phyloP scores from a whole-genome alignment of 2,113 vertebrate genomes.

The Lagenorhynchus albirostris region DNA sequence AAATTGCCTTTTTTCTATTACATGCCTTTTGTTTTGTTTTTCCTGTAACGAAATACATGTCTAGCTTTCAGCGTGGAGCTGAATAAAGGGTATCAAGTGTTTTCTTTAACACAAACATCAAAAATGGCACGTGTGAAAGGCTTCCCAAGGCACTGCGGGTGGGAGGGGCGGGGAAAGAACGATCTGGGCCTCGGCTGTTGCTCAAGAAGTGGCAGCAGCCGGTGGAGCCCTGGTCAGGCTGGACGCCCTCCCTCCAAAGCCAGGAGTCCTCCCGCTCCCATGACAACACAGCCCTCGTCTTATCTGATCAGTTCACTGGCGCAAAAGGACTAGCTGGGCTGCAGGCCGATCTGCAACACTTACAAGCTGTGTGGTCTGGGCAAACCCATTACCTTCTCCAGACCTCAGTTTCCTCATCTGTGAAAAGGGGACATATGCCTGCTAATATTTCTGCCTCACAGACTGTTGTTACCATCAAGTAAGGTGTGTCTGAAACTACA shows the following conservation, averaged over 20 bases:
- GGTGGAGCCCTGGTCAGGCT: background rate
- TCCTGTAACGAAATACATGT: background rate
- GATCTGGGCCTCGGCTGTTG: background rate
- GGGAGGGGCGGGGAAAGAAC: no score
- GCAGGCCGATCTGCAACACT: background rate
- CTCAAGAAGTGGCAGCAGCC: background rate
- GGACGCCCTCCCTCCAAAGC: background rate
- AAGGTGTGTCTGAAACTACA: background rate
- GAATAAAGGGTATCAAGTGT: background rate
- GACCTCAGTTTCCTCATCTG: background rate
- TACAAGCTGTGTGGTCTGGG: background rate
- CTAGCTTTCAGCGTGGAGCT: background rate
- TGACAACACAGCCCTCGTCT: accelerated
- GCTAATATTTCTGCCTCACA: background rate
- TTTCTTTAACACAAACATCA: background rate
- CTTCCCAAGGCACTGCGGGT: background rate
- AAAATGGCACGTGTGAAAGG: background rate
- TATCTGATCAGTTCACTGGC: background rate
- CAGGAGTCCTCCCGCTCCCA: background rate
- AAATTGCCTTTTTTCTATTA: background rate
- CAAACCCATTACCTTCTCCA: background rate
- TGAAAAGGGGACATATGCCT: background rate
- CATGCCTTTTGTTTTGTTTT: background rate
- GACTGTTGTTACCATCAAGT: background rate
- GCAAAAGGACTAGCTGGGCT: no score